Base-by-base conservation (phyloP, 2,888 invertebrate species). In the Mesoligia furuncula region DNA sequence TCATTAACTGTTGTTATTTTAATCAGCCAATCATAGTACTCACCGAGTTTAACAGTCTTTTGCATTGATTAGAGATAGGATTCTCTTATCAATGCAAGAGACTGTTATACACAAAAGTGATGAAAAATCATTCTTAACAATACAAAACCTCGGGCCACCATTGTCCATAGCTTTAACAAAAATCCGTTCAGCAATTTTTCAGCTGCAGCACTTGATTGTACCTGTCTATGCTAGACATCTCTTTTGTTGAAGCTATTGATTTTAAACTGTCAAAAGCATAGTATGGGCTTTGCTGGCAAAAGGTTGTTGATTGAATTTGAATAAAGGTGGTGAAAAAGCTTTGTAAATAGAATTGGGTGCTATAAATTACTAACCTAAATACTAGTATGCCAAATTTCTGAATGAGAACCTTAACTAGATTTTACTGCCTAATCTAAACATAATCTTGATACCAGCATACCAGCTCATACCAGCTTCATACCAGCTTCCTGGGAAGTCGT, bases 171-270 rank as follows among this genome's bases (percentile, higher is more conserved):
- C 15, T 65, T 59, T 70, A 20, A 0, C 54, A 31, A 65, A 68
- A 76, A 74, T 51, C 36, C 39, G 2, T 75, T 64, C 39, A 66
- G 39, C 20, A 70, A 9, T 70, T 80, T 84, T 77, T 77, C 36
- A 74, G 62, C 74, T 80, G 80, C 57, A 75, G 66, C 80, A 65
- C 72, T 84, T 80, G 57, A 80, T 83, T 80, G 11, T 62, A 54
- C 65, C 61, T 75, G 74, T 72, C 73, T 61, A 62, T 57, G 27
- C 54, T 84, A 72, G 57, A 72, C 61, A 36, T n/a, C 31, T 57
- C 61, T 83, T 57, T 84, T 80, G 76, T 84, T 71, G 13, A 65
- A 81, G 65, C 78, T 65, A 65, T 78, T 74, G 75, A 76, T 78
- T 84, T 75, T 77, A 6, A 54, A 27, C 15, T 36, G 59, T 67